Conservation (phyloP, 1,140 invertebrate genomes). For the Diorhabda elongata region DNA sequence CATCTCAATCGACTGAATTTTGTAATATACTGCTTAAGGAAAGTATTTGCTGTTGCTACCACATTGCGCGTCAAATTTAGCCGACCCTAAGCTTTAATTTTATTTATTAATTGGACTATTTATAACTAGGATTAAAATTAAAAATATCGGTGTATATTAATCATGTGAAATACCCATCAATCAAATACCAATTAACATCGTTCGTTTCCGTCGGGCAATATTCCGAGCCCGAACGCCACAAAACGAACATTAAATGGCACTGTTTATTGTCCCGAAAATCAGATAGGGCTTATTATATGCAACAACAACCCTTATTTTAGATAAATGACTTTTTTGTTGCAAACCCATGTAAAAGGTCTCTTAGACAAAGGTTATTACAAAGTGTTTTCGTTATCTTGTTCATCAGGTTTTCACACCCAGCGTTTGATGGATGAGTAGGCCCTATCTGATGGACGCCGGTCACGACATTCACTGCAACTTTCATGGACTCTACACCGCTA, state of each 20-base stretch:
- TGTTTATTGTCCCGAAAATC: slow-evolving; percentile 30
- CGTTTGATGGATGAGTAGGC: slow-evolving; percentile 45
- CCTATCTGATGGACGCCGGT: slow-evolving; percentile 45
- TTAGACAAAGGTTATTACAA: slow-evolving; percentile 47
- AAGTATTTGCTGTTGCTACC: too few species aligned
- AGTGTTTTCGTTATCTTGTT: slow-evolving; percentile 47
- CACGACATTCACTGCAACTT: slow-evolving; percentile 42
- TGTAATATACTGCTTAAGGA: too few species aligned
- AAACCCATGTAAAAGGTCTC: slow-evolving; percentile 45
- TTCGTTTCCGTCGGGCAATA: slow-evolving; percentile 3
- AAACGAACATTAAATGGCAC: slow-evolving; percentile 28
- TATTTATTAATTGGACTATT: not conserved
- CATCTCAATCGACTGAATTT: too few species aligned
- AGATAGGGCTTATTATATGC: slow-evolving; percentile 37
- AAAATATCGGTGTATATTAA: not conserved
- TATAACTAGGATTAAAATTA: slow-evolving; percentile 3
- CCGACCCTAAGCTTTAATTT: not conserved
- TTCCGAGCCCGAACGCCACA: slow-evolving; percentile 25
- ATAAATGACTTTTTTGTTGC: slow-evolving; percentile 44
- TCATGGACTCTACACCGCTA: slow-evolving; percentile 28
- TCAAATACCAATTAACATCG: not conserved
- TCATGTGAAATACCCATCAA: not conserved
- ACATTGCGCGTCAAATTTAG: too few species aligned
- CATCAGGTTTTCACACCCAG: slow-evolving; percentile 46
- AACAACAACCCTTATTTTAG: slow-evolving; percentile 45